Base-by-base conservation (phyloP, 2,888 invertebrate genomes). In the Aquatica leii region DNA sequence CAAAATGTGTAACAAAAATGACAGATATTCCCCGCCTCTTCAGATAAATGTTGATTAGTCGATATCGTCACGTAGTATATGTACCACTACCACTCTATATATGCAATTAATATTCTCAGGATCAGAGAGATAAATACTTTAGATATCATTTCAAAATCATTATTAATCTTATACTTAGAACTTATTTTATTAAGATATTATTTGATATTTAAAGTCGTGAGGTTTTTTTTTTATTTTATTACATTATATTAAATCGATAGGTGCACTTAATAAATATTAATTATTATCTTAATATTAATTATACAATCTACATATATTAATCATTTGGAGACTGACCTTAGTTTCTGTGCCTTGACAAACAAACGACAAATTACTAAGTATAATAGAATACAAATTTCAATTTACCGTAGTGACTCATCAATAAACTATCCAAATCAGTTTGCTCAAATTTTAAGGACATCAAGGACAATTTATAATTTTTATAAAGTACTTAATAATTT, bases 21-120 rank as follows among this genome's bases (percentile, higher is more conserved):
- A 59, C 58, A 58, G 58, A 58, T 31, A 17, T n/a, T 40, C 50
- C 15, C 58, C 58, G 31, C 58, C 58, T 40, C 59, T 31, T n/a
- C 37, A 46, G 59, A 51, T 58, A 12, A 31, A 21, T 17, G 59
- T 51, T 59, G 24, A 59, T 59, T 58, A 59, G 59, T 20, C 51
- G 59, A 59, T 51, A 61, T 61, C 60, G 60, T 61, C 55, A 61
- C 60, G 60, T 55, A 54, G 40, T 61, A 61, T 48, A 61, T 41
- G 48, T 41, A 40, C 9, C 35, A 35, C 35, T 20, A 21, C 41
- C 35, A 18, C 48, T 37, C 49, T 54, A 60, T 18, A 37, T 31
- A 37, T 20, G 55, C 60, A 61, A 55, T 55, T 61, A 61, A 55
- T 40, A 61, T 61, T 54, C 54, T 50, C 49, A 46, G 55, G 18